Evolutionary conservation across 2,113 vertebrate genomes (phyloP).

Genomic region (Platichthys stellatus): DNA sequence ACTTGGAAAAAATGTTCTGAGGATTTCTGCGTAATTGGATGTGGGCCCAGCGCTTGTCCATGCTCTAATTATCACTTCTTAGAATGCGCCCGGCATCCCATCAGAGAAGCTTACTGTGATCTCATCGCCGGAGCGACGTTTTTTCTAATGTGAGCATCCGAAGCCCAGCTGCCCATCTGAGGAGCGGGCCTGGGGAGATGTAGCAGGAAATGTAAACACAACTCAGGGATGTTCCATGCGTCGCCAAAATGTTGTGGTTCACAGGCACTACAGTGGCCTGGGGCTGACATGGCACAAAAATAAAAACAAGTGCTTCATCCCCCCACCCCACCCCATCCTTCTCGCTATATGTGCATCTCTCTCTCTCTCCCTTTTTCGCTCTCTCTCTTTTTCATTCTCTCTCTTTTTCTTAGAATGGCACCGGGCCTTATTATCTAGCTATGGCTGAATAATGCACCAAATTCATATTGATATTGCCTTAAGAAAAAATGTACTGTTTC

Average conservation of each 20-base stretch:
- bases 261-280: constrained; percentile 53
- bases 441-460: constrained; percentile 28
- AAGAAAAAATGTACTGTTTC: constrained; percentile 9
- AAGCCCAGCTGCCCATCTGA: constrained; percentile 64
- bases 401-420: constrained; percentile 17
- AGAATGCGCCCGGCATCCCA: constrained; percentile 34
- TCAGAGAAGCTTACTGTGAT: constrained; percentile 48
- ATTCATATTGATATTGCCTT: constrained; percentile 28
- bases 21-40: constrained; percentile 15
- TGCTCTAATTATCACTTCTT: constrained; percentile 48
- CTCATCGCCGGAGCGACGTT: constrained; percentile 46
- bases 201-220: constrained; percentile 70
- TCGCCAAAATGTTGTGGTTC: constrained; percentile 64
- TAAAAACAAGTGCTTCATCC: constrained; percentile 61
- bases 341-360: neutral
- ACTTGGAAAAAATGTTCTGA: constrained; percentile 5
- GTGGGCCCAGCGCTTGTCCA: neutral
- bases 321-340: constrained; percentile 17
- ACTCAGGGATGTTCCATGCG: constrained; percentile 63
- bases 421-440: constrained; percentile 10
- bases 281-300: constrained; percentile 46
- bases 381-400: constrained; percentile 18
- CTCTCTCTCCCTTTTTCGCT: constrained; percentile 28
- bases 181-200: constrained; percentile 62
- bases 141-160: constrained; percentile 62